These are phyloP conservation scores for Andrena haemorrhoa DNA, from an alignment of 2,888 invertebrate species.

Conservation along the genomic window DNA sequence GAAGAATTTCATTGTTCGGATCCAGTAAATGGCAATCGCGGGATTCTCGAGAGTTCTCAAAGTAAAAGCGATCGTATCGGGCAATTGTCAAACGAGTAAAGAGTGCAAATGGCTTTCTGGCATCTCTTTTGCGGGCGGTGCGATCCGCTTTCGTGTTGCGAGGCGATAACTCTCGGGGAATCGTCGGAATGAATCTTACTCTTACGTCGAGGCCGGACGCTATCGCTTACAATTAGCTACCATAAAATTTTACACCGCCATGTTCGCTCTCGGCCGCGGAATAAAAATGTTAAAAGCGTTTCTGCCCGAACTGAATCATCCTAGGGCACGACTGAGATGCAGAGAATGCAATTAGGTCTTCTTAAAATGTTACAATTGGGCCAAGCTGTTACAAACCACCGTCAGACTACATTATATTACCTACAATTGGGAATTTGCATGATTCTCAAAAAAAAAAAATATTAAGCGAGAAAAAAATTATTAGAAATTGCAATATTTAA, in stretches of 20 bases:
- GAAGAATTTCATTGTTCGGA: slow-evolving; percentile 3
- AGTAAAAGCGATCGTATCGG: slow-evolving; percentile 52
- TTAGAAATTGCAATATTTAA: too few species aligned
- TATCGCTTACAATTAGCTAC: slow-evolving; percentile 70
- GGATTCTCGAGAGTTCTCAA: slow-evolving; percentile 17
- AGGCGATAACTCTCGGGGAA: slow-evolving; percentile 66
- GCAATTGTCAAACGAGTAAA: slow-evolving; percentile 64
- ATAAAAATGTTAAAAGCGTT: slow-evolving; percentile 55
- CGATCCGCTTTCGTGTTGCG: slow-evolving; percentile 69
- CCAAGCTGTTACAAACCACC: not conserved
- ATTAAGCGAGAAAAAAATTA: too few species aligned
- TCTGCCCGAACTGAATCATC: slow-evolving; percentile 12
- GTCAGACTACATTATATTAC: not conserved
- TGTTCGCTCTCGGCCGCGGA: slow-evolving; percentile 29
- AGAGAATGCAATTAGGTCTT: not conserved
- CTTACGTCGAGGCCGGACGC: slow-evolving; percentile 59
- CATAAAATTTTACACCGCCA: slow-evolving; percentile 60
- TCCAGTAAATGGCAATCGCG: slow-evolving; percentile 47
- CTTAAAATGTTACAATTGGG: not conserved
- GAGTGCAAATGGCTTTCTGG: slow-evolving; percentile 62
- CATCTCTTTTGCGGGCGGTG: slow-evolving; percentile 39
- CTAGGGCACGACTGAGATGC: not conserved
- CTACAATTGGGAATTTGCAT: too few species aligned
- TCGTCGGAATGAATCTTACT: slow-evolving; percentile 68
- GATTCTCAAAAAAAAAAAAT: too few species aligned